phyloP scores from a whole-genome alignment of 2,888 invertebrate species.

The Plagodis pulveraria region DNA sequence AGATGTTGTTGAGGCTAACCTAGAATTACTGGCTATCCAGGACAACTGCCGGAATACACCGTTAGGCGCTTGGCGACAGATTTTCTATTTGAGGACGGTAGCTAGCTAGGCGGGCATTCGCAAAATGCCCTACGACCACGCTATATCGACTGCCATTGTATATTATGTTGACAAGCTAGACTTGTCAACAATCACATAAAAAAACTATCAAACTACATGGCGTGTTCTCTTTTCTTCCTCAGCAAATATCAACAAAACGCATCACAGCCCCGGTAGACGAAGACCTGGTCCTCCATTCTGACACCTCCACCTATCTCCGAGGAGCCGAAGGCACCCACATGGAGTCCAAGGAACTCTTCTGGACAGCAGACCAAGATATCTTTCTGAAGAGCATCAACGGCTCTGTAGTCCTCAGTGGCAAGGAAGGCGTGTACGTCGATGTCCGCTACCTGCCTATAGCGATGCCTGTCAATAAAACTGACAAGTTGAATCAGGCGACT shows the following conservation, averaged over 20 bases:
- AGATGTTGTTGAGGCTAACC: too few relatives aligned
- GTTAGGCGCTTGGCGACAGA: too few relatives aligned
- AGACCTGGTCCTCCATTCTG: constrained; percentile 88
- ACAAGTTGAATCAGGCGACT: constrained; percentile 45
- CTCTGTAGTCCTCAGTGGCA: constrained; percentile 88
- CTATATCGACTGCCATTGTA: too few relatives aligned
- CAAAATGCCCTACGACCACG: too few relatives aligned
- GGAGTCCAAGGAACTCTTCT: constrained; percentile 89
- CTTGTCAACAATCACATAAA: too few relatives aligned
- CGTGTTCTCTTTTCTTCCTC: constrained; percentile 19
- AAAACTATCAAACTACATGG: too few relatives aligned
- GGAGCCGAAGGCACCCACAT: constrained; percentile 92
- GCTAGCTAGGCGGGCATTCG: too few relatives aligned
- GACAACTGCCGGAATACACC: too few relatives aligned
- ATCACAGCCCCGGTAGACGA: constrained; percentile 90
- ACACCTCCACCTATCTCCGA: constrained; percentile 87
- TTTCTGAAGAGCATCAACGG: constrained; percentile 91
- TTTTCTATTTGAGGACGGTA: too few relatives aligned
- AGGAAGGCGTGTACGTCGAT: constrained; percentile 89
- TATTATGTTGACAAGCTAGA: too few relatives aligned
- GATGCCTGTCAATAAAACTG: constrained; percentile 64
- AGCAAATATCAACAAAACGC: constrained; percentile 88
- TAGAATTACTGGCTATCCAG: too few relatives aligned
- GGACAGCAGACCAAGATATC: constrained; percentile 92
- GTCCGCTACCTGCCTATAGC: constrained; percentile 89